Evolutionary conservation across 2,888 invertebrate genomes (phyloP).

Genomic region (Argyra leucocephala): DNA sequence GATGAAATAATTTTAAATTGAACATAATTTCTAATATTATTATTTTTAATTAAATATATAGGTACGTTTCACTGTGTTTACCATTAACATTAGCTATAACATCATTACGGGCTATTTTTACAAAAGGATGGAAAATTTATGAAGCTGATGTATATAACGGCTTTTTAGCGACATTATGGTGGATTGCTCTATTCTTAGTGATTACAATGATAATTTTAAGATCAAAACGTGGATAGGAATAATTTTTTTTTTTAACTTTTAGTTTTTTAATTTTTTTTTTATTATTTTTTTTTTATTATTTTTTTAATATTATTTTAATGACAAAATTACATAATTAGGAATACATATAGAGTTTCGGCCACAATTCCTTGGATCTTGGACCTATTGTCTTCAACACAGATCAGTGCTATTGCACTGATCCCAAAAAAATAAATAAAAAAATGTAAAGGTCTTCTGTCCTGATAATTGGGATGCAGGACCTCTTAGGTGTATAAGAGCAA

Average conservation of each 20-base stretch:
- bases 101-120: conserved; percentile 74
- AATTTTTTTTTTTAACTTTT: conserved; percentile 2
- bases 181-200: conserved; percentile 75
- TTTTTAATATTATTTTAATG: conserved; percentile 11
- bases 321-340: neutral
- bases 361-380: no score
- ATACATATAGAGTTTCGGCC: no score
- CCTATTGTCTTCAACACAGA: no score
- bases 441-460: no score
- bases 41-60: no score
- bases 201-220: conserved; percentile 71
- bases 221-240: conserved; percentile 63
- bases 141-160: conserved; percentile 81
- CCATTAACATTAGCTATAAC: conserved; percentile 90
- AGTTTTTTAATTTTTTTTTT: neutral
- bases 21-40: no score
- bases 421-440: no score
- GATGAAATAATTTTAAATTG: no score
- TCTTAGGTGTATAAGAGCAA: neutral
- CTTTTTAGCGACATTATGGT: conserved; percentile 71
- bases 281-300: neutral
- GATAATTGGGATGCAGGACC: neutral
- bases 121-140: conserved; percentile 74
- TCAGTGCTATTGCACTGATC: no score
- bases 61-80: conserved; percentile 69